phyloP scores from a whole-genome alignment of 1,140 invertebrate species.

The Bactericera cockerelli region DNA sequence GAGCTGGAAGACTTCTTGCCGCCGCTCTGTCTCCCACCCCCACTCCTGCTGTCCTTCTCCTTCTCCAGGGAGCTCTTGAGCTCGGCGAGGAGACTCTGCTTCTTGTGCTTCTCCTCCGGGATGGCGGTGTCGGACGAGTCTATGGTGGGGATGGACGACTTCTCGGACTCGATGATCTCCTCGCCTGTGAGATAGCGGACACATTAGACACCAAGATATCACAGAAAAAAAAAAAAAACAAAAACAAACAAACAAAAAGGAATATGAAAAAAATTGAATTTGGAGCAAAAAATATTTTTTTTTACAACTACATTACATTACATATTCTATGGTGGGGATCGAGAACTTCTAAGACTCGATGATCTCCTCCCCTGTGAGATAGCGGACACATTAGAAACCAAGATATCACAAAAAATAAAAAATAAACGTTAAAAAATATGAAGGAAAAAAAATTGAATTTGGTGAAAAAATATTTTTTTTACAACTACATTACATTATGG shows the following conservation, averaged over 20 bases:
- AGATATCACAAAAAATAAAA: too few relatives aligned
- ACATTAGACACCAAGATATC: neutral
- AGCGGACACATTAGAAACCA: neutral
- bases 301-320: too few relatives aligned
- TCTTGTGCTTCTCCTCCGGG: constrained; percentile 12
- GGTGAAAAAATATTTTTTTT: too few relatives aligned
- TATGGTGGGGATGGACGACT: neutral
- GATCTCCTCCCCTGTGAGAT: neutral
- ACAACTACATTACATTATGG: too few relatives aligned
- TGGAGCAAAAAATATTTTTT: too few relatives aligned
- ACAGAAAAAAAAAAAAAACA: too few relatives aligned
- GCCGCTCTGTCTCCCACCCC: constrained; percentile 16
- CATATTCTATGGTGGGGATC: too few relatives aligned
- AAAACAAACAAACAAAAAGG: too few relatives aligned
- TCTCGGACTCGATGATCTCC: neutral
- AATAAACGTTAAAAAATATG: too few relatives aligned
- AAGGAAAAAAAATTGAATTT: too few relatives aligned
- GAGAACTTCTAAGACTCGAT: neutral
- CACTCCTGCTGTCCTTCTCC: constrained; percentile 20
- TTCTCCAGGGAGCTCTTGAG: constrained; percentile 9
- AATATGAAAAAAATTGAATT: too few relatives aligned
- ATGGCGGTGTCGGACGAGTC: neutral
- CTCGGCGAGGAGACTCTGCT: constrained; percentile 12
- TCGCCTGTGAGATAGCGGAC: neutral
- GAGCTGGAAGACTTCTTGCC: constrained; percentile 24